phyloP scores from a whole-genome alignment of 2,888 invertebrate genomes.

The Sinhomidia bicolor region DNA sequence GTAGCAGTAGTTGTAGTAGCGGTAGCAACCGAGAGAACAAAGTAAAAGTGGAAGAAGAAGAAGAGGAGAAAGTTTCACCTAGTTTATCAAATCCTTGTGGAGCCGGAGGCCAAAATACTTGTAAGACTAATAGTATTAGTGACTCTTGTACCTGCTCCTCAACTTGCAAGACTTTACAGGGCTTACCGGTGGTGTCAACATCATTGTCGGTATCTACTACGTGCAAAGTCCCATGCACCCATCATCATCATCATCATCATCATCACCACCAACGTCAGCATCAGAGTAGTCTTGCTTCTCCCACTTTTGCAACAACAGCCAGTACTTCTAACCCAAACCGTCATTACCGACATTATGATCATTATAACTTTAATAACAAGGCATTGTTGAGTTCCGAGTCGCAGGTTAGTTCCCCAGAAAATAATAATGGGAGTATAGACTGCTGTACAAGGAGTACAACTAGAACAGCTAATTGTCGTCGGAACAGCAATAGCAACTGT shows the following conservation, averaged over 20 bases:
- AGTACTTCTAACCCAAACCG: no score
- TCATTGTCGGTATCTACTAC: not conserved
- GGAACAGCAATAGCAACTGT: not conserved
- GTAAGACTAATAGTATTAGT: conserved; percentile 23
- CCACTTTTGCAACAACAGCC: conserved; percentile 1
- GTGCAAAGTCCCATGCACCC: not conserved
- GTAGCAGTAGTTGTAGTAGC: not conserved
- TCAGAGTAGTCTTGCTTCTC: not conserved
- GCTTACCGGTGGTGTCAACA: conserved; percentile 12
- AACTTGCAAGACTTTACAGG: not conserved
- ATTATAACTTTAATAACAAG: no score
- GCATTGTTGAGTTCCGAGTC: not conserved
- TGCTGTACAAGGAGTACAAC: not conserved
- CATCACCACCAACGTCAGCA: no score
- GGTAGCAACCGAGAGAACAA: not conserved
- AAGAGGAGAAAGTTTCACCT: conserved; percentile 56
- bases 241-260: not conserved
- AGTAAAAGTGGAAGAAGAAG: conserved; percentile 43
- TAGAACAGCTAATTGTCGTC: not conserved
- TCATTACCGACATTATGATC: no score
- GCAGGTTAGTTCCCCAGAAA: not conserved
- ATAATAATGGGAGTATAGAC: conserved; percentile 37
- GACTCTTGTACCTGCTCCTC: conserved; percentile 49
- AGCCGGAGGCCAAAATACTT: conserved; percentile 7
- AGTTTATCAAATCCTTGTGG: conserved; percentile 6